A percentile compares a stretch with the other conserved stretches of the same genome.
These are phyloP conservation scores for Cerastis rubricosa DNA, from an alignment of 2,888 invertebrate genomes.

Conservation along the genomic window DNA sequence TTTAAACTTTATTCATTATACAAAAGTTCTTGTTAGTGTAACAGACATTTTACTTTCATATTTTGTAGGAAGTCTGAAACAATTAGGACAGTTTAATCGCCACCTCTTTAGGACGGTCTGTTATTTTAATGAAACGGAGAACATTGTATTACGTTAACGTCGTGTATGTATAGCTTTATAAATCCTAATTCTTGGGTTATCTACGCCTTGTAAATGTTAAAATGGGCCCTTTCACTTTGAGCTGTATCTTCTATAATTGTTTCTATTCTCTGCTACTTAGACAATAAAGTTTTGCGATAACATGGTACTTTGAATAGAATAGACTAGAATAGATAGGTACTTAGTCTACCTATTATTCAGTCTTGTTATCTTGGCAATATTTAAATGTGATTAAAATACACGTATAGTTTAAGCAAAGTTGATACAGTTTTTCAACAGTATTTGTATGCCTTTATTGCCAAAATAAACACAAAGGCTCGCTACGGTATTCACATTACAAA, in stretches of 20 bases:
- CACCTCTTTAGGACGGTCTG: slow-evolving; percentile 67
- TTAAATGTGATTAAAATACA: slow-evolving; percentile 22
- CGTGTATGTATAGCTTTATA: slow-evolving; percentile 61
- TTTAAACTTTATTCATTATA: slow-evolving; percentile 81
- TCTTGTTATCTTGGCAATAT: slow-evolving; percentile 28
- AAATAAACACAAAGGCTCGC: slow-evolving; percentile 15
- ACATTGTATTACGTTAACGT: slow-evolving; percentile 63
- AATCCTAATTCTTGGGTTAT: slow-evolving; percentile 53
- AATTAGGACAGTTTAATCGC: slow-evolving; percentile 73
- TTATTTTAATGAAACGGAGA: slow-evolving; percentile 68
- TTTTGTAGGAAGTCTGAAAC: slow-evolving; percentile 76
- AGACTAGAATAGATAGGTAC: background rate
- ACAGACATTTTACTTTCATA: slow-evolving; percentile 79
- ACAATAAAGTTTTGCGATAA: slow-evolving; percentile 24
- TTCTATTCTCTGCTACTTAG: slow-evolving; percentile 32
- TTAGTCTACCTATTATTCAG: background rate
- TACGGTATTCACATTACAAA: slow-evolving; percentile 35
- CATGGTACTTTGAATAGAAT: slow-evolving; percentile 26
- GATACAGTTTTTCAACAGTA: background rate
- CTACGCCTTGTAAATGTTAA: slow-evolving; percentile 53
- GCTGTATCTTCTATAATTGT: slow-evolving; percentile 46
- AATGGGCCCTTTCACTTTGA: slow-evolving; percentile 43
- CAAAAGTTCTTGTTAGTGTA: slow-evolving; percentile 78
- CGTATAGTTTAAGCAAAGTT: slow-evolving; percentile 12
- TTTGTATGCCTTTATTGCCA: slow-evolving; percentile 6